phyloP scores from a whole-genome alignment of 2,113 vertebrate genomes.

The Probosciger aterrimus region DNA sequence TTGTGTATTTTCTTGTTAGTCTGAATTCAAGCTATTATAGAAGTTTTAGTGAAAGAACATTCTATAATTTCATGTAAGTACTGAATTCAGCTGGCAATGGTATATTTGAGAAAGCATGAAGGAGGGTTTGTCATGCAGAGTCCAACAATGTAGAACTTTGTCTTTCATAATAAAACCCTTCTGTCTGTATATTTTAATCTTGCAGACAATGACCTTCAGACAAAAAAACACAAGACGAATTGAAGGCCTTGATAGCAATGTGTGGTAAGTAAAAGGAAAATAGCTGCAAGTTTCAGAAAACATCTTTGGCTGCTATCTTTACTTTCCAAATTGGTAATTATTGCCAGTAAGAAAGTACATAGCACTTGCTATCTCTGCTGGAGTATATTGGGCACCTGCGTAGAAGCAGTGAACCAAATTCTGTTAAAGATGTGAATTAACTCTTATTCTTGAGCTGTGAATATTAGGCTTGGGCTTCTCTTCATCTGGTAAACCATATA shows the following conservation, averaged over 20 bases:
- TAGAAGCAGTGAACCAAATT: background rate
- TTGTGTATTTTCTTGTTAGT: background rate
- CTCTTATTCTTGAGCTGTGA: background rate
- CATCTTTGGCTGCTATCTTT: background rate
- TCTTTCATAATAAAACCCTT: conserved; percentile 36
- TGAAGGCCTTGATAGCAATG: conserved; percentile 88
- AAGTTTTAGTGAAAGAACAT: conserved; percentile 19
- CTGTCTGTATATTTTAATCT: conserved; percentile 50
- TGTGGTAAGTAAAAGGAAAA: conserved; percentile 83
- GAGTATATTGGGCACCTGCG: background rate
- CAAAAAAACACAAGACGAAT: conserved; percentile 89
- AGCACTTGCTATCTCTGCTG: background rate
- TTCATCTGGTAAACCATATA: background rate
- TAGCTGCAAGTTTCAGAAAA: background rate
- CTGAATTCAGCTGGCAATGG: background rate
- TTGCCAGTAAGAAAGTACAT: background rate
- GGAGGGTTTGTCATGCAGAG: background rate
- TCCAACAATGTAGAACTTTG: background rate
- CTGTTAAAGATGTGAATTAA: background rate
- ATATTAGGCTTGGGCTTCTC: background rate
- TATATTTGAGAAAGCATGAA: background rate
- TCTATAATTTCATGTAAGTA: background rate
- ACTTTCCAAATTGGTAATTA: background rate
- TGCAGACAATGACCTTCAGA: conserved; percentile 78
- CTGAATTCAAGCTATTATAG: background rate